phyloP scores from a whole-genome alignment of 2,888 invertebrate species.

The Drosophila suboccidentalis region DNA sequence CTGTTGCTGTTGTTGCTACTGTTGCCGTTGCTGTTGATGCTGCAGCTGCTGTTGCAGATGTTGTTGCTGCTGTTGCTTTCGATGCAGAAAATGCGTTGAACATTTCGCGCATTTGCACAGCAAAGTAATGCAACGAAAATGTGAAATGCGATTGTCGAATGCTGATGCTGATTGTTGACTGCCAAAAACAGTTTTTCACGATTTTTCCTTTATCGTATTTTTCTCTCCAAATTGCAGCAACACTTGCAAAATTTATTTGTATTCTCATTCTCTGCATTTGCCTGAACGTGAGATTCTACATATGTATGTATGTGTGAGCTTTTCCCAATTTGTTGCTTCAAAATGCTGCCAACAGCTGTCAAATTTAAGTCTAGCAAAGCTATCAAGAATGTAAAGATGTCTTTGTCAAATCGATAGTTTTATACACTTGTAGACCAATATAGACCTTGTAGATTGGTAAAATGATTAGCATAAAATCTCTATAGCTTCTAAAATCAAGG shows the following conservation, averaged over 20 bases:
- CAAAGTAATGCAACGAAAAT: conserved; percentile 51
- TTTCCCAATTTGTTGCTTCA: conserved; percentile 6
- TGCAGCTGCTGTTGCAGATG: conserved; percentile 22
- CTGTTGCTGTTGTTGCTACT: conserved; percentile 22
- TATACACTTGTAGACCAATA: no score
- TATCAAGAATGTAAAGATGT: not conserved
- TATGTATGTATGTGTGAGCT: not conserved
- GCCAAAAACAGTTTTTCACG: conserved; percentile 35
- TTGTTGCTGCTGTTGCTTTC: conserved; percentile 14
- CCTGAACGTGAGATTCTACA: conserved; percentile 3
- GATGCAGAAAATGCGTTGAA: conserved; percentile 36
- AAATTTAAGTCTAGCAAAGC: conserved; percentile 10
- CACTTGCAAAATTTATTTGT: conserved; percentile 47
- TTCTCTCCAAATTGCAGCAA: conserved; percentile 14
- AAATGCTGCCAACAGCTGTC: conserved; percentile 18
- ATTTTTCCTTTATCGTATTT: conserved; percentile 22
- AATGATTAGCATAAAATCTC: no score
- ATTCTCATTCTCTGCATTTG: conserved; percentile 13
- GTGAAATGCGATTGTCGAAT: conserved; percentile 37
- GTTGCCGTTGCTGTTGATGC: conserved; percentile 2
- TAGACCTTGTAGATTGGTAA: no score
- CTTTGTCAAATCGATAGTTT: no score
- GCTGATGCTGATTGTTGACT: conserved; percentile 37
- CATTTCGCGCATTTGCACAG: conserved; percentile 49
- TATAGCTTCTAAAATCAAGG: no score